These are phyloP conservation scores for Lutjanus argentimaculatus DNA, from an alignment of 2,797 vertebrate genomes.

Conservation along the genomic window DNA sequence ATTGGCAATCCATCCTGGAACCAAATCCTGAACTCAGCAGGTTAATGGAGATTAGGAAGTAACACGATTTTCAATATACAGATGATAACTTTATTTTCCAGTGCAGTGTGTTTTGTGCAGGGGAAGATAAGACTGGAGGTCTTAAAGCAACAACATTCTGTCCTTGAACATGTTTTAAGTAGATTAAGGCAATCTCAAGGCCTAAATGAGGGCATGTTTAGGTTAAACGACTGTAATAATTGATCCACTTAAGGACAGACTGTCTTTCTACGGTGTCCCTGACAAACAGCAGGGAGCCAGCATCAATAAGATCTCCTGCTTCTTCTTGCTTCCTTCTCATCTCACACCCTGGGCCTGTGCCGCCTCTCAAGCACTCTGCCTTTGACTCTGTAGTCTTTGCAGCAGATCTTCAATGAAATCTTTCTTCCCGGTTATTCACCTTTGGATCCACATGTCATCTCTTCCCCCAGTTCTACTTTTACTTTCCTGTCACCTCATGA, in stretches of 20 bases:
- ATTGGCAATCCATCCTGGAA: constrained; percentile 59
- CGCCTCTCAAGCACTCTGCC: constrained; percentile 38
- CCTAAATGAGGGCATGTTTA: constrained; percentile 56
- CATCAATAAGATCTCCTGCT: constrained; percentile 50
- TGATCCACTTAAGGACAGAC: constrained; percentile 60
- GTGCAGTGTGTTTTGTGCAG: constrained; percentile 17
- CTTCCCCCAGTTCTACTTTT: constrained; percentile 24
- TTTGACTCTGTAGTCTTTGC: constrained; percentile 49
- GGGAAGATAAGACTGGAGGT: not conserved
- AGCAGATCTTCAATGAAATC: constrained; percentile 39
- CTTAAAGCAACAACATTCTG: constrained; percentile 35
- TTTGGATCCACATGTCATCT: constrained; percentile 41
- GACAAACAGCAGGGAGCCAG: constrained; percentile 48
- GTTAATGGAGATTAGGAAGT: constrained; percentile 63
- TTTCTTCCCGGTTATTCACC: constrained; percentile 51
- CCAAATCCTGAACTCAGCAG: constrained; percentile 46
- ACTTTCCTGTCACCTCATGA: constrained; percentile 43
- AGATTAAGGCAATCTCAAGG: constrained; percentile 50
- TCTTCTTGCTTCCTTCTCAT: constrained; percentile 43
- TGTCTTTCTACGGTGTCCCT: constrained; percentile 36
- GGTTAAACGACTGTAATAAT: constrained; percentile 62
- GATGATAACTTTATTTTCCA: constrained; percentile 30
- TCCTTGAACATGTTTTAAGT: constrained; percentile 55
- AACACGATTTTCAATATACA: constrained; percentile 43
- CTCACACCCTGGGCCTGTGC: constrained; percentile 33